A percentile compares a stretch with the other conserved stretches of the same genome.
Conservation (phyloP, 2,113 vertebrate species). For the Fulica atra region DNA sequence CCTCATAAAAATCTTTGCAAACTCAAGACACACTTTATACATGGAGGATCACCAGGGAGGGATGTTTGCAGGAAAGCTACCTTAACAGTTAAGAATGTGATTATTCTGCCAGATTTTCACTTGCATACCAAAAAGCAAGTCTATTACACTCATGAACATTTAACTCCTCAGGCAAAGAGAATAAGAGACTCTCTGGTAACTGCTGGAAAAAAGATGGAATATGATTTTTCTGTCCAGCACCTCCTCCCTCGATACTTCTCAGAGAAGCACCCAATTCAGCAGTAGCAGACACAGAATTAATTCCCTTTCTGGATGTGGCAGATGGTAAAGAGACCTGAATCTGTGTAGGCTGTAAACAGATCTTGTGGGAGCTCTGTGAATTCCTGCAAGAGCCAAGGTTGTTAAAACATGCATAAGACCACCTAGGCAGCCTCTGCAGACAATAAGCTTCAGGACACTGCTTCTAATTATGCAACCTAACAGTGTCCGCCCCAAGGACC, state of each 20-base stretch:
- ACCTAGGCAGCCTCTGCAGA: background rate
- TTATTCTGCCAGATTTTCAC: background rate
- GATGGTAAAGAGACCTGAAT: background rate
- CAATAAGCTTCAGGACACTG: background rate
- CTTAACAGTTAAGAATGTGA: conserved; percentile 10
- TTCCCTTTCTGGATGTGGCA: background rate
- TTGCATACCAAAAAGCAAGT: background rate
- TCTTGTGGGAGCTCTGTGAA: background rate
- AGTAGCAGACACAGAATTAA: background rate
- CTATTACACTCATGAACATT: background rate
- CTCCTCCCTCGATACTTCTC: background rate
- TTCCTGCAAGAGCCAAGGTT: background rate
- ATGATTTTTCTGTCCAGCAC: background rate
- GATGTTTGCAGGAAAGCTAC: background rate
- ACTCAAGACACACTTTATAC: background rate
- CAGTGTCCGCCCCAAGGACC: background rate
- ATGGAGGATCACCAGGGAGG: background rate
- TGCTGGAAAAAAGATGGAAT: background rate
- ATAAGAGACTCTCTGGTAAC: background rate
- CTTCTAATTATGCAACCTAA: background rate
- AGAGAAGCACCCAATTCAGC: background rate
- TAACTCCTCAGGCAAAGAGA: background rate
- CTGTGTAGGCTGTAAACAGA: background rate
- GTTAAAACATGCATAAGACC: background rate
- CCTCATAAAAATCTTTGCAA: background rate